A percentile compares a stretch with the other conserved stretches of the same genome.
These are phyloP conservation scores for Astropecten irregularis DNA, from an alignment of 53 echinoderm and acorn worm genomes.

Conservation along the genomic window DNA sequence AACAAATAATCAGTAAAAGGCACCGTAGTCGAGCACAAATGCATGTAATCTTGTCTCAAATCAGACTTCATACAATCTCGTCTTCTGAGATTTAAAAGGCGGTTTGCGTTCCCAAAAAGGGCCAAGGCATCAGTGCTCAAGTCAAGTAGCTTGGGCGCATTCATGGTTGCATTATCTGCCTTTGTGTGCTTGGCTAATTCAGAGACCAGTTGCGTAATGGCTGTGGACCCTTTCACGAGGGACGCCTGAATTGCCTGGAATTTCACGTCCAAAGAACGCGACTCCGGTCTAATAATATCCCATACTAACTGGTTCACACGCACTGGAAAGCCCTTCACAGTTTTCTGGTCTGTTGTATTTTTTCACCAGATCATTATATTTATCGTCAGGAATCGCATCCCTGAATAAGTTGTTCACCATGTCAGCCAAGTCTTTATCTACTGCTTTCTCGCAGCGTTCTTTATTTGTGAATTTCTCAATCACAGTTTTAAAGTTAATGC, in stretches of 20 bases:
- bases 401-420: slow-evolving; percentile 48
- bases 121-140: slow-evolving; percentile 51
- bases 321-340: slow-evolving; percentile 38
- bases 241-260: slow-evolving; percentile 31
- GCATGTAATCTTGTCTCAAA: slow-evolving; percentile 42
- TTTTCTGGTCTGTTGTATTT: slow-evolving; percentile 42
- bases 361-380: slow-evolving; percentile 24
- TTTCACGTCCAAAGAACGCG: slow-evolving; percentile 40
- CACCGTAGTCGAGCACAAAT: slow-evolving; percentile 39
- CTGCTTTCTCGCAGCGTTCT: slow-evolving; percentile 24
- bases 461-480: slow-evolving; percentile 22
- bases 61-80: slow-evolving; percentile 52
- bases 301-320: slow-evolving; percentile 41
- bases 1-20: slow-evolving; percentile 53
- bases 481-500: slow-evolving; percentile 34
- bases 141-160: slow-evolving; percentile 31
- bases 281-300: slow-evolving; percentile 37
- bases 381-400: slow-evolving; percentile 52
- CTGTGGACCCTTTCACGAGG: slow-evolving; percentile 53
- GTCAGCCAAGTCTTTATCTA: slow-evolving; percentile 30
- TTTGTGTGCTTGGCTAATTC: slow-evolving; percentile 10
- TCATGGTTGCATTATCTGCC: neutral
- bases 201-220: slow-evolving; percentile 16
- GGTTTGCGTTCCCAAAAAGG: slow-evolving; percentile 48
- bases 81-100: slow-evolving; percentile 39